Evolutionary conservation across 2,113 vertebrate species (phyloP).

Genomic region (Ursus arctos): DNA sequence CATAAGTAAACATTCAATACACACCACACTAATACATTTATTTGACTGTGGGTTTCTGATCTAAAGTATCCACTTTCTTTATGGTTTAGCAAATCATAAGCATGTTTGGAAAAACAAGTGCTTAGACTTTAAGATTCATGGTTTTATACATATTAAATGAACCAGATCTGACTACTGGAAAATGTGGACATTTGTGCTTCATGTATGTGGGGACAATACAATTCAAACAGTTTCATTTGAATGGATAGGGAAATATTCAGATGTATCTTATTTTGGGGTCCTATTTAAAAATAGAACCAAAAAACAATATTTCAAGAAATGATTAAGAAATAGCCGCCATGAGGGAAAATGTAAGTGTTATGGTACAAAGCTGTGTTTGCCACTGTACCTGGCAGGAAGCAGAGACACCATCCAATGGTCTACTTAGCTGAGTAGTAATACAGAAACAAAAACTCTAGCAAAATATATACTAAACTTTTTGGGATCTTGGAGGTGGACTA

Average conservation of each 20-base stretch:
- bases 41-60: not conserved
- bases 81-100: slow-evolving; percentile 26
- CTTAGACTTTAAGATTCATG: not conserved
- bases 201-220: not conserved
- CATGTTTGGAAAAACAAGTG: slow-evolving; percentile 11
- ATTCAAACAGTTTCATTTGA: not conserved
- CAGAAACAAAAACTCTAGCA: not conserved
- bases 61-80: slow-evolving; percentile 7
- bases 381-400: not conserved
- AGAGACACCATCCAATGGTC: not conserved
- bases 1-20: not conserved
- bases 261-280: not conserved
- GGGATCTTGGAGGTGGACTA: not conserved
- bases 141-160: not conserved
- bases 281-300: slow-evolving; percentile 12
- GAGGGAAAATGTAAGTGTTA: not conserved
- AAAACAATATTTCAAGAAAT: not conserved
- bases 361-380: not conserved
- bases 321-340: not conserved
- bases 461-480: not conserved
- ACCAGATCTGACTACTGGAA: not conserved
- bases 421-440: not conserved
- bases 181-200: not conserved
- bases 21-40: not conserved
- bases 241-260: not conserved